These are phyloP conservation scores for Paramuricea clavata DNA, from an alignment of 92 coral and sea anemone genomes.

Conservation along the genomic window DNA sequence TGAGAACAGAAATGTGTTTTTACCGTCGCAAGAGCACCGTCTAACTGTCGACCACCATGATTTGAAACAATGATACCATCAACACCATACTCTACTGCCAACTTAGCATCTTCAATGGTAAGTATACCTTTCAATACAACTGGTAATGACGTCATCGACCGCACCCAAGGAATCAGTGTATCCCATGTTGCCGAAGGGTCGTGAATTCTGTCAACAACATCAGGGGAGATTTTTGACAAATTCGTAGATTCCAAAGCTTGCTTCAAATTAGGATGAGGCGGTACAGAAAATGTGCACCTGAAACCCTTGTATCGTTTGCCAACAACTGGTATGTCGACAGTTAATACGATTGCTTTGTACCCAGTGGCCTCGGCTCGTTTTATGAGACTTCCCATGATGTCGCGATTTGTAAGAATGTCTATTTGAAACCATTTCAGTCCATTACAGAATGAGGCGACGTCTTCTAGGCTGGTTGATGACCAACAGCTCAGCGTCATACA, in stretches of 20 bases:
- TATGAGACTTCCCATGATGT: conserved; percentile 5
- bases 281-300: conserved; percentile 40
- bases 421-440: conserved; percentile 52
- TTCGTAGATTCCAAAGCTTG: not conserved
- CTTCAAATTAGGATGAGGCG: conserved; percentile 33
- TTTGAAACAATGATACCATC: conserved; percentile 32
- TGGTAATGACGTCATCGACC: conserved; percentile 16
- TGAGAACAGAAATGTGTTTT: conserved; percentile 15
- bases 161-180: conserved; percentile 26
- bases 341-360: conserved; percentile 53
- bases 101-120: conserved; percentile 33
- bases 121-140: conserved; percentile 39
- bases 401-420: conserved; percentile 16
- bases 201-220: not conserved
- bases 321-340: conserved; percentile 48
- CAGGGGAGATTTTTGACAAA: not conserved
- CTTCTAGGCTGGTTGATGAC: conserved; percentile 47
- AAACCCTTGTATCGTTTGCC: conserved; percentile 7
- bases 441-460: conserved; percentile 46
- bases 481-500: conserved; percentile 56
- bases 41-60: conserved; percentile 27
- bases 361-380: conserved; percentile 56
- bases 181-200: conserved; percentile 42
- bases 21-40: conserved; percentile 34
- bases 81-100: conserved; percentile 44